A percentile compares a stretch with the other conserved stretches of the same genome.
Evolutionary conservation across 2,797 vertebrate species (phyloP).

Genomic region (Hafferia zeledoni): DNA sequence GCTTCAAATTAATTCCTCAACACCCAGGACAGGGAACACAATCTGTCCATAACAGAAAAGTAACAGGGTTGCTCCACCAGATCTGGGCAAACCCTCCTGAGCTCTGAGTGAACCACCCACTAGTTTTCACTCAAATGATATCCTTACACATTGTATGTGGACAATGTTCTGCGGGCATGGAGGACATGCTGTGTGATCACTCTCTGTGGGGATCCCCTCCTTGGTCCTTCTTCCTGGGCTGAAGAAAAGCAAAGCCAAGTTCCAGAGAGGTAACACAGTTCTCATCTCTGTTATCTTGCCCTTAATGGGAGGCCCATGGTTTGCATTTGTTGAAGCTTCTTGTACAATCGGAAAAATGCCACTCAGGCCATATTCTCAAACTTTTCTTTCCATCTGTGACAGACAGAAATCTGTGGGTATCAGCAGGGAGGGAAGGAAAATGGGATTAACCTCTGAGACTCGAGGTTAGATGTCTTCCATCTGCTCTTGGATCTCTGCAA

Average conservation of each 20-base stretch:
- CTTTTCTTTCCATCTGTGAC: not conserved
- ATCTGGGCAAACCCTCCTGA: not conserved
- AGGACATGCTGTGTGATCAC: not conserved
- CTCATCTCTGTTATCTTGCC: not conserved
- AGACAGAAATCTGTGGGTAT: not conserved
- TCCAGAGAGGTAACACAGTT: not conserved
- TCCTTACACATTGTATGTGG: accelerated
- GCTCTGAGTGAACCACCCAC: not conserved
- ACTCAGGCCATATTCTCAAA: not conserved
- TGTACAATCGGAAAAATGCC: not conserved
- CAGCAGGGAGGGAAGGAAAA: not conserved
- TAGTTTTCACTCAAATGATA: not conserved
- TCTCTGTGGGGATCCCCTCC: not conserved
- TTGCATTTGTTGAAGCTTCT: not conserved
- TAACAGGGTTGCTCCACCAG: not conserved
- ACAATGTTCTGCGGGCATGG: not conserved
- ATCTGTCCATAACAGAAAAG: not conserved
- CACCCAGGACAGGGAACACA: not conserved
- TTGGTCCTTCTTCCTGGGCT: not conserved
- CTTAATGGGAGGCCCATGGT: not conserved
- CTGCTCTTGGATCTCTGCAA: not conserved
- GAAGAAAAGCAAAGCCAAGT: not conserved
- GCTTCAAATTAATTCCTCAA: not conserved
- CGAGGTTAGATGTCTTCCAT: not conserved
- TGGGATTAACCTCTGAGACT: not conserved